Conservation (phyloP, 2,113 vertebrate species). For the Rhinogobius similis region DNA sequence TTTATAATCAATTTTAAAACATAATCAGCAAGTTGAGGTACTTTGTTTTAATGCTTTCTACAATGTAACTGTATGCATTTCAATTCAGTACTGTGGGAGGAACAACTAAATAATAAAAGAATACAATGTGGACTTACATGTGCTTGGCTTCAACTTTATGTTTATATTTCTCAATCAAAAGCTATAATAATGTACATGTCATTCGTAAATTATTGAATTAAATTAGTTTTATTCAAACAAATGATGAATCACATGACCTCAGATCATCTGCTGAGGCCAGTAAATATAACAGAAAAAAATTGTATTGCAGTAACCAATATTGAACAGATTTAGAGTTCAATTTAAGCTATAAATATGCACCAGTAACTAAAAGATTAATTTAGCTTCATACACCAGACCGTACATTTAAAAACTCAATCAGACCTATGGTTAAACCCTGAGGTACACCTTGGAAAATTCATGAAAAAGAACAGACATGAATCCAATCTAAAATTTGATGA, state of each 20-base stretch:
- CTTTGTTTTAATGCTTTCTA: conserved; percentile 99
- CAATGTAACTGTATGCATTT: conserved; percentile 99
- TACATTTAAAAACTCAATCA: neutral
- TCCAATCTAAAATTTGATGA: too few relatives aligned
- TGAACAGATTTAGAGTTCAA: neutral
- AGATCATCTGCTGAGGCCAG: too few relatives aligned
- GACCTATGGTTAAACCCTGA: neutral
- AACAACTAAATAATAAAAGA: conserved; percentile 98
- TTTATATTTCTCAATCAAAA: neutral
- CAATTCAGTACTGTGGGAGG: conserved; percentile 98
- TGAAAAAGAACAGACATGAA: too few relatives aligned
- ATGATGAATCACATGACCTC: too few relatives aligned
- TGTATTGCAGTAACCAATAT: neutral
- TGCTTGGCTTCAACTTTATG: conserved; percentile 40
- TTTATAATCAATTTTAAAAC: conserved; percentile 98
- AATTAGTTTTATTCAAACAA: neutral
- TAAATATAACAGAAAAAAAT: too few relatives aligned
- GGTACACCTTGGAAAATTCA: neutral
- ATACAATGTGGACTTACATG: conserved; percentile 82
- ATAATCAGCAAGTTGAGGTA: conserved; percentile 98
- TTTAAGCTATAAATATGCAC: too few relatives aligned
- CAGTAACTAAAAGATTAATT: too few relatives aligned
- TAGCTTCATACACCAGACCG: neutral
- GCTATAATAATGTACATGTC: neutral
- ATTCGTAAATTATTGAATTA: neutral